Percentiles rank a stretch among this genome's conserved stretches.
Conservation (phyloP, 2,113 vertebrate species). For the Tilapia sparmanii region DNA sequence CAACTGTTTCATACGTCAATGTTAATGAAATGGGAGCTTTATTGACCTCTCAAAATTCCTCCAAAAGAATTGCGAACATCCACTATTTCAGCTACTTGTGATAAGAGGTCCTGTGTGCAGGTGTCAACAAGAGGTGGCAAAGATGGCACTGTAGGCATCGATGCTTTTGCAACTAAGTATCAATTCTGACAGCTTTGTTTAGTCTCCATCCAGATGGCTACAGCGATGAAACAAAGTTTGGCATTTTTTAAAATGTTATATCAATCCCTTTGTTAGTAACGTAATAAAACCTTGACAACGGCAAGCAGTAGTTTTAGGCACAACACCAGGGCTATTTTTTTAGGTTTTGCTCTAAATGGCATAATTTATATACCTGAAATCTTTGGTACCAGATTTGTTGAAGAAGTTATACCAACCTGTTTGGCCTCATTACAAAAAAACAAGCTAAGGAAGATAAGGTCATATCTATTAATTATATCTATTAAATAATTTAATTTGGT, state of each 20-base stretch:
- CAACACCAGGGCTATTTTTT: background rate
- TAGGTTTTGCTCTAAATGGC: background rate
- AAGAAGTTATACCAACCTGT: background rate
- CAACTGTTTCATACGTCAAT: background rate
- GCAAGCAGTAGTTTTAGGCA: background rate
- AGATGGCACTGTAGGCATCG: background rate
- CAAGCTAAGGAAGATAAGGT: background rate
- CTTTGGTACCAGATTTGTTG: background rate
- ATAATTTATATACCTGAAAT: background rate
- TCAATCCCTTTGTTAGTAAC: background rate
- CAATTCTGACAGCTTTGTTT: background rate
- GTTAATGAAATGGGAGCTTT: background rate
- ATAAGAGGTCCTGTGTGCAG: background rate
- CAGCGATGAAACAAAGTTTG: no score
- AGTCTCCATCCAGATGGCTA: background rate
- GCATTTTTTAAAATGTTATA: background rate
- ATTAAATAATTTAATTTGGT: background rate
- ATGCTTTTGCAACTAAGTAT: background rate
- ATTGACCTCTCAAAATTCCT: background rate
- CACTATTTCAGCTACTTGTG: background rate
- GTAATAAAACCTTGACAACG: fast-evolving
- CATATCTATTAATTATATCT: background rate
- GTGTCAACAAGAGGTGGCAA: background rate
- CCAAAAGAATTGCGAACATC: background rate
- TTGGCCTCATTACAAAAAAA: no score